Conservation (phyloP, 2,113 vertebrate genomes). For the Rynchops niger region DNA sequence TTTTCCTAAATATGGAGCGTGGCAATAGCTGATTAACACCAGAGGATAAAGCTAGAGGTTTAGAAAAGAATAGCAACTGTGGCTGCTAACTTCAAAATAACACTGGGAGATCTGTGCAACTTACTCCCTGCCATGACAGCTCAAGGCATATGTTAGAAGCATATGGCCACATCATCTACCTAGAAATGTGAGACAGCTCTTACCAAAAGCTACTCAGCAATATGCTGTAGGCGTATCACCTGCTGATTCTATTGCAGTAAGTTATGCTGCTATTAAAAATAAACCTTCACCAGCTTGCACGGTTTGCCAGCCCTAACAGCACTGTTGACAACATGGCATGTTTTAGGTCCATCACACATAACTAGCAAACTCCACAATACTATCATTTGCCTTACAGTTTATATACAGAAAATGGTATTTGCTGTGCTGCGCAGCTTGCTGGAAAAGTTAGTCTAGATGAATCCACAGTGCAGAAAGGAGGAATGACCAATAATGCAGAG, state of each 20-base stretch:
- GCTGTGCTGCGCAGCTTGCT: not conserved
- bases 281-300: not conserved
- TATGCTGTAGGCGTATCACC: not conserved
- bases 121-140: not conserved
- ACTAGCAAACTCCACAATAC: not conserved
- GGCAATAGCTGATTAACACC: not conserved
- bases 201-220: not conserved
- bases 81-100: not conserved
- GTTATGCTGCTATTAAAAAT: not conserved
- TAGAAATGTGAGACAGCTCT: not conserved
- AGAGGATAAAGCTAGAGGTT: not conserved
- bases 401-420: not conserved
- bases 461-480: not conserved
- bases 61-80: not conserved
- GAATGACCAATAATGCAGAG: not conserved
- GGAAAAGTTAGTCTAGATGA: not conserved
- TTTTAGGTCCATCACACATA: not conserved
- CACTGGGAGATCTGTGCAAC: not conserved
- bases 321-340: not conserved
- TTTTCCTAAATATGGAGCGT: not conserved
- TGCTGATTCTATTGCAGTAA: not conserved
- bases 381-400: not conserved
- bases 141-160: not conserved
- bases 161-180: not conserved
- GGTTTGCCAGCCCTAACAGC: not conserved